phyloP scores from a whole-genome alignment of 2,888 invertebrate genomes.

The Aplocera efformata region DNA sequence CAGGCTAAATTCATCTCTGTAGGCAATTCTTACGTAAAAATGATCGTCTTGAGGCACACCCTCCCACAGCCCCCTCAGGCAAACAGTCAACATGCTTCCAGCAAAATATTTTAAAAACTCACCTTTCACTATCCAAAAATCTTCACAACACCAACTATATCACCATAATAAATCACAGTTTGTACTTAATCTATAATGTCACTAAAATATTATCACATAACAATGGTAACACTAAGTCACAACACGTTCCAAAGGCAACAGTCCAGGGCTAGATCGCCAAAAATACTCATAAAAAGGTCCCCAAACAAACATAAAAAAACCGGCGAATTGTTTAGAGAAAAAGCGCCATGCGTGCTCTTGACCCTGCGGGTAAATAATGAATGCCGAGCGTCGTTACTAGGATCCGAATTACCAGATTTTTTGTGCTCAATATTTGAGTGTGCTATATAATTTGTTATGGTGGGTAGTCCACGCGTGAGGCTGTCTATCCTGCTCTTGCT shows the following conservation, averaged over 20 bases:
- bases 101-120: constrained; percentile 47
- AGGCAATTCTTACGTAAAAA: constrained; percentile 64
- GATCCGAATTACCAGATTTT: constrained; percentile 77
- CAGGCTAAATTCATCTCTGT: constrained; percentile 47
- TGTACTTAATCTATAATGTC: constrained; percentile 73
- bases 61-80: constrained; percentile 29
- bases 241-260: constrained; percentile 78
- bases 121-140: constrained; percentile 69
- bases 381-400: constrained; percentile 76
- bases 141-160: constrained; percentile 71
- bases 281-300: constrained; percentile 70
- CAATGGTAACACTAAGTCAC: constrained; percentile 77
- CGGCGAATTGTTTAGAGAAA: constrained; percentile 47
- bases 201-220: constrained; percentile 74
- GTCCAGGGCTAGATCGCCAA: constrained; percentile 68
- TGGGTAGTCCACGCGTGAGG: constrained; percentile 72
- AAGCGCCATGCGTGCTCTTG: constrained; percentile 70
- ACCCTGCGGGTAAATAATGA: constrained; percentile 77
- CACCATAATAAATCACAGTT: constrained; percentile 79
- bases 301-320: constrained; percentile 74
- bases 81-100: constrained; percentile 46
- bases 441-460: constrained; percentile 65
- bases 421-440: constrained; percentile 77
- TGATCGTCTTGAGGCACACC: constrained; percentile 36
- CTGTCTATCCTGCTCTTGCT: constrained; percentile 63